phyloP scores from a whole-genome alignment of 2,113 vertebrate species.

The Trinectes maculatus region DNA sequence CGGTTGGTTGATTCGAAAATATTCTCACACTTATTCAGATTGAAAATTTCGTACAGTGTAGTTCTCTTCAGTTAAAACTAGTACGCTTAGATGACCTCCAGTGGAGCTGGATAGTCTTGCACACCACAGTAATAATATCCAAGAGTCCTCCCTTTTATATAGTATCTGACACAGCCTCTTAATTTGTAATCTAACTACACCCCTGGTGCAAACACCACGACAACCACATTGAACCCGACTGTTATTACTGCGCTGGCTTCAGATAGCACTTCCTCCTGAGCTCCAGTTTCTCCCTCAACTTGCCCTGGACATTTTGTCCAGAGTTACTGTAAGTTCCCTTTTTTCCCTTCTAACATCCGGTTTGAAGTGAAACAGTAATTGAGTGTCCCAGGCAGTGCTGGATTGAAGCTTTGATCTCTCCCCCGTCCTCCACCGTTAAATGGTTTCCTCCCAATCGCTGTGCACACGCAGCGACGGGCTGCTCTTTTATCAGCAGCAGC shows the following conservation, averaged over 20 bases:
- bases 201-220: constrained; percentile 56
- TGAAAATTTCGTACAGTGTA: no score
- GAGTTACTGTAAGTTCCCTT: constrained; percentile 31
- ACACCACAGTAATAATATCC: constrained; percentile 45
- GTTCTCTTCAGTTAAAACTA: background rate
- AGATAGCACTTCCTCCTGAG: constrained; percentile 14
- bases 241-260: constrained; percentile 42
- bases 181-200: constrained; percentile 58
- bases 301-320: constrained; percentile 38
- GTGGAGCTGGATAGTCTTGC: constrained; percentile 26
- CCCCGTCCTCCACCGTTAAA: constrained; percentile 59
- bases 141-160: constrained; percentile 44
- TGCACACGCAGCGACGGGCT: constrained; percentile 62
- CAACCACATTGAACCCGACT: constrained; percentile 52
- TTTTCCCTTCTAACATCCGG: constrained; percentile 43
- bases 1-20: no score
- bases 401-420: constrained; percentile 72
- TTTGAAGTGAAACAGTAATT: constrained; percentile 72
- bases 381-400: constrained; percentile 48
- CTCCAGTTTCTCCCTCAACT: constrained; percentile 21
- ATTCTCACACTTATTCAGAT: no score
- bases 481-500: constrained; percentile 64
- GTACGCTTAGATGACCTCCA: constrained; percentile 34
- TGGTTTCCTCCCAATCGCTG: constrained; percentile 62
- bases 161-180: constrained; percentile 45